These are phyloP conservation scores for Helobdella robusta DNA, from an alignment of 2,888 invertebrate species.

Conservation along the genomic window DNA sequence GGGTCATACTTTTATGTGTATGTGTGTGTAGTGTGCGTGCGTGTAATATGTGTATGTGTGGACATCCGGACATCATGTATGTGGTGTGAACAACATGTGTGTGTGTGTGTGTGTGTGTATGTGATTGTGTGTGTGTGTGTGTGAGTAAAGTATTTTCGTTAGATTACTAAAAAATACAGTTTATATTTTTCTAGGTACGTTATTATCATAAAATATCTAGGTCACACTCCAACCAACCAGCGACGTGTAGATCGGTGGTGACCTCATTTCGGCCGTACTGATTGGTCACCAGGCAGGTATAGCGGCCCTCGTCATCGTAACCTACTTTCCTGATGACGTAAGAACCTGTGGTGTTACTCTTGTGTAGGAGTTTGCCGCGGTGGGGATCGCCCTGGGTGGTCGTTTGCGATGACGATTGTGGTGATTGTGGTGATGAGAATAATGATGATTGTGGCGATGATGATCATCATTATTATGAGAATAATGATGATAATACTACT, in stretches of 20 bases:
- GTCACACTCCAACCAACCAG: constrained; percentile 10
- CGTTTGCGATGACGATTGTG: neutral
- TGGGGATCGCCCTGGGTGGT: neutral
- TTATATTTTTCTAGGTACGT: no score
- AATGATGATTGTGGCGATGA: neutral
- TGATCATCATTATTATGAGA: neutral
- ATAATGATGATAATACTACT: neutral
- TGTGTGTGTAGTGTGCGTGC: no score
- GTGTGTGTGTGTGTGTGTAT: no score
- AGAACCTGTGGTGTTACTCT: neutral
- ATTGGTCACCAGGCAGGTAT: constrained; percentile 20
- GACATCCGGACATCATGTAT: no score
- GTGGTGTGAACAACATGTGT: no score
- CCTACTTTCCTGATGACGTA: constrained; percentile 7
- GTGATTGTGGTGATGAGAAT: neutral
- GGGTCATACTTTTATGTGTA: no score
- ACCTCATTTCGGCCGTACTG: constrained; percentile 7
- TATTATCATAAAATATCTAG: no score
- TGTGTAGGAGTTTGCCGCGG: neutral
- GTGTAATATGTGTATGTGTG: no score
- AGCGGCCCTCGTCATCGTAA: constrained; percentile 16
- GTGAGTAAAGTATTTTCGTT: no score
- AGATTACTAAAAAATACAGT: no score
- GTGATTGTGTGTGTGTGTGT: no score
- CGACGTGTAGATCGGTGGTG: constrained; percentile 5